Evolutionary conservation across 2,888 invertebrate species (phyloP).

Genomic region (Agrotis clavis): DNA sequence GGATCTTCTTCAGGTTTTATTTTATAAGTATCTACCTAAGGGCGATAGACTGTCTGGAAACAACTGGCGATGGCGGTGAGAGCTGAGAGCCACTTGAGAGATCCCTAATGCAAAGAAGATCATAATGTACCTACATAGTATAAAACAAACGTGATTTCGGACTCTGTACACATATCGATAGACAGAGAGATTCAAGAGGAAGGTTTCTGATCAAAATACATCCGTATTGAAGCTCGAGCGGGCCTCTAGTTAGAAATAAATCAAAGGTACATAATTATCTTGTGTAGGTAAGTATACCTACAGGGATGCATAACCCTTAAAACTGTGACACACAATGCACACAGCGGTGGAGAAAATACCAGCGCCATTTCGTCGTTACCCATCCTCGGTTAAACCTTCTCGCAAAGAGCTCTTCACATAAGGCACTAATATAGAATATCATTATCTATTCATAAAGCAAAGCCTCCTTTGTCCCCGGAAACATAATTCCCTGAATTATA

Average conservation of each 20-base stretch:
- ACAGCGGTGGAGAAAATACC: too few species aligned
- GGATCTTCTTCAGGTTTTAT: too few species aligned
- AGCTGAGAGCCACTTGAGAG: background rate
- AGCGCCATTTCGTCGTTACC: background rate
- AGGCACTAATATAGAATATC: background rate
- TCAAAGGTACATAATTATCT: background rate
- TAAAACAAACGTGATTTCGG: too few species aligned
- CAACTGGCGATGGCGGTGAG: background rate
- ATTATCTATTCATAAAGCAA: constrained; percentile 17
- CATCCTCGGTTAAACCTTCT: background rate
- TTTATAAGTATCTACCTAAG: background rate
- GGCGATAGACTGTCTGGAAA: too few species aligned
- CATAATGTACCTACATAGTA: too few species aligned
- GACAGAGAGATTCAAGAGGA: too few species aligned
- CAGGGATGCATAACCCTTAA: background rate
- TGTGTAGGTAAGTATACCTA: background rate
- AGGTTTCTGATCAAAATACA: too few species aligned
- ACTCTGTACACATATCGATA: too few species aligned
- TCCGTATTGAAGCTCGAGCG: too few species aligned
- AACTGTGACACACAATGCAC: background rate
- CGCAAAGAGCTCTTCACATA: background rate
- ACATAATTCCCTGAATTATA: background rate
- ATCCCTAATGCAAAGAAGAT: too few species aligned
- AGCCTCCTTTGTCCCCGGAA: constrained; percentile 1
- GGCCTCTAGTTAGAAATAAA: background rate